These are phyloP conservation scores for Pachypsylla venusta DNA, from an alignment of 1,140 invertebrate genomes.

Conservation along the genomic window DNA sequence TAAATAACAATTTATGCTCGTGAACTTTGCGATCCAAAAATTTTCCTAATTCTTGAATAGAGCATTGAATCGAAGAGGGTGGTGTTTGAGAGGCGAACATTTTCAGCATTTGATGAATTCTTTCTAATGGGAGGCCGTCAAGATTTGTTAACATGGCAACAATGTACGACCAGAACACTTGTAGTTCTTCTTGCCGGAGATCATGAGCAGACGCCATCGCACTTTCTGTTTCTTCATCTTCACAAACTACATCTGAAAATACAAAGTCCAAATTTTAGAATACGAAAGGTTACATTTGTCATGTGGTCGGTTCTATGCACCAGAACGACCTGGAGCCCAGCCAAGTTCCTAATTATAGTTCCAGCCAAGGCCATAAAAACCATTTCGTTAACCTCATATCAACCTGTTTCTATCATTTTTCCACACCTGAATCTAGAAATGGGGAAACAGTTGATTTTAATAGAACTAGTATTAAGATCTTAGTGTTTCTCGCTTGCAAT, in stretches of 20 bases:
- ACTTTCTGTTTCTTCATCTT: constrained; percentile 84
- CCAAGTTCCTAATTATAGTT: too few species aligned
- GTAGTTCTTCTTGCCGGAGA: constrained; percentile 83
- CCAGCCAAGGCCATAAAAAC: too few species aligned
- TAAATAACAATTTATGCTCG: constrained; percentile 70
- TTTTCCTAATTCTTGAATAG: constrained; percentile 66
- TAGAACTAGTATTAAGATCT: too few species aligned
- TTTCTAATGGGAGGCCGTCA: constrained; percentile 77
- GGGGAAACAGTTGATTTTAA: too few species aligned
- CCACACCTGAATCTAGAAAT: too few species aligned
- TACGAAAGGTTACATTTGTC: too few species aligned
- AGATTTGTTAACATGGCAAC: constrained; percentile 93
- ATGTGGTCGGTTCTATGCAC: too few species aligned
- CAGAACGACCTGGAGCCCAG: too few species aligned
- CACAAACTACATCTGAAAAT: constrained; percentile 49
- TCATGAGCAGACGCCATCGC: constrained; percentile 85
- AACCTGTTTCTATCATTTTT: too few species aligned
- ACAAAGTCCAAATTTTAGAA: too few species aligned
- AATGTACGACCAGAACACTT: constrained; percentile 93
- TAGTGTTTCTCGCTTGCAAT: too few species aligned
- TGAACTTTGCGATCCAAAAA: constrained; percentile 88
- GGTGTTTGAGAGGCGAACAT: constrained; percentile 84
- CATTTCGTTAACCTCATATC: too few species aligned
- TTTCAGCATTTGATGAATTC: constrained; percentile 93
- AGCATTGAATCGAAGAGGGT: constrained; percentile 71